phyloP scores from a whole-genome alignment of 1,140 invertebrate species.

The Holotrichia oblita region DNA sequence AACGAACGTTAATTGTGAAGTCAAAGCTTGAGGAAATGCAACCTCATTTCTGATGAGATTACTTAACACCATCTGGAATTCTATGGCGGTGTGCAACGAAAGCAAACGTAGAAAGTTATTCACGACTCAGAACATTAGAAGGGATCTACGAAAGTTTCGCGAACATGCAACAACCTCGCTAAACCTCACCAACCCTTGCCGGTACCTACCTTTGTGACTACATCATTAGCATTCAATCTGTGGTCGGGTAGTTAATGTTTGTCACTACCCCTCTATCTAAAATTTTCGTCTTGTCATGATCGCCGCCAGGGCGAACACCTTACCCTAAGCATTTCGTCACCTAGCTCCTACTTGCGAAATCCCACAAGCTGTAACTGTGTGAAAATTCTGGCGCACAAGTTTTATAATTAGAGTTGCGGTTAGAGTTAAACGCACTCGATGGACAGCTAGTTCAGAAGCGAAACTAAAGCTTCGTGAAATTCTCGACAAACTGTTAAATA shows the following conservation, averaged over 20 bases:
- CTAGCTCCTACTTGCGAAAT: neutral
- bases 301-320: neutral
- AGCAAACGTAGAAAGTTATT: conserved; percentile 2
- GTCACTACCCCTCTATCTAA: neutral
- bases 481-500: neutral
- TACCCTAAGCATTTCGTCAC: neutral
- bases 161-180: neutral
- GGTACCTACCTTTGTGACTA: neutral
- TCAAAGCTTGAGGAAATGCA: too few species aligned
- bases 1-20: too few species aligned
- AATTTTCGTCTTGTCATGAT: neutral
- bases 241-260: conserved; percentile 16
- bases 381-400: neutral
- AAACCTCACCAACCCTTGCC: neutral
- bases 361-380: neutral
- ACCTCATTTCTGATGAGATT: too few species aligned
- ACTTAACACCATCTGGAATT: neutral
- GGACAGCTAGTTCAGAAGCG: neutral
- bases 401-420: neutral
- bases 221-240: conserved; percentile 20
- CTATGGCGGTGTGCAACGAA: neutral
- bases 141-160: neutral
- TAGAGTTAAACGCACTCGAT: neutral
- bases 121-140: neutral
- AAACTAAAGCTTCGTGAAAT: conserved; percentile 1